Evolutionary conservation across 2,113 vertebrate species (phyloP).

Genomic region (Anguilla japonica): DNA sequence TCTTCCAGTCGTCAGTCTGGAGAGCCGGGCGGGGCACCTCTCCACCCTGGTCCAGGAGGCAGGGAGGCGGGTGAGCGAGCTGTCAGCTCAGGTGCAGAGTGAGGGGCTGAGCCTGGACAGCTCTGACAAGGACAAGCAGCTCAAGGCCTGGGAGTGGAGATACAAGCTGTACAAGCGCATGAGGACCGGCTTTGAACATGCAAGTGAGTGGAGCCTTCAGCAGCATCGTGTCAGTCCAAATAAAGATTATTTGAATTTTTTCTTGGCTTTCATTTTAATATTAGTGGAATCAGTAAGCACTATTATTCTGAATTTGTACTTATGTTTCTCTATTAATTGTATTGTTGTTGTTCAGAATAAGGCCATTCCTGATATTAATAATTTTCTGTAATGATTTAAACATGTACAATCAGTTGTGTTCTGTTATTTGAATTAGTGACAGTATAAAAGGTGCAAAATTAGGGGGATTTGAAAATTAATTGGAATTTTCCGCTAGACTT

Average conservation of each 20-base stretch:
- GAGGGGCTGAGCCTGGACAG: constrained; percentile 77
- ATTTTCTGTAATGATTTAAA: too few species aligned
- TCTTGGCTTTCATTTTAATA: neutral
- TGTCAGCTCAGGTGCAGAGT: constrained; percentile 75
- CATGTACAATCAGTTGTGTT: neutral
- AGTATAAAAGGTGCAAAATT: neutral
- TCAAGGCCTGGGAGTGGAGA: constrained; percentile 91
- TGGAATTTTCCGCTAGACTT: neutral
- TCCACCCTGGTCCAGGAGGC: constrained; percentile 81
- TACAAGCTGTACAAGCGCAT: constrained; percentile 89
- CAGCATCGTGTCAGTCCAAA: neutral
- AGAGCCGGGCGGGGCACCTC: constrained; percentile 82
- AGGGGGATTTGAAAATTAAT: neutral
- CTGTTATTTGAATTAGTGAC: too few species aligned
- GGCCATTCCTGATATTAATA: neutral
- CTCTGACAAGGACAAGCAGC: constrained; percentile 84
- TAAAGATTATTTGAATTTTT: neutral
- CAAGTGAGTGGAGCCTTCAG: constrained; percentile 75
- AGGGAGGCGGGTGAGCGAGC: constrained; percentile 76
- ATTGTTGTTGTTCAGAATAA: neutral
- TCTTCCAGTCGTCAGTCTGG: constrained; percentile 76
- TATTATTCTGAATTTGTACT: neutral
- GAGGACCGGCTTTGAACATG: constrained; percentile 84
- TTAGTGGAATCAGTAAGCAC: neutral
- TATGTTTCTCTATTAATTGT: too few species aligned